A percentile compares a stretch with the other conserved stretches of the same genome.
Conservation (phyloP, 2,113 vertebrate species). For the Prunella fulvescens region DNA sequence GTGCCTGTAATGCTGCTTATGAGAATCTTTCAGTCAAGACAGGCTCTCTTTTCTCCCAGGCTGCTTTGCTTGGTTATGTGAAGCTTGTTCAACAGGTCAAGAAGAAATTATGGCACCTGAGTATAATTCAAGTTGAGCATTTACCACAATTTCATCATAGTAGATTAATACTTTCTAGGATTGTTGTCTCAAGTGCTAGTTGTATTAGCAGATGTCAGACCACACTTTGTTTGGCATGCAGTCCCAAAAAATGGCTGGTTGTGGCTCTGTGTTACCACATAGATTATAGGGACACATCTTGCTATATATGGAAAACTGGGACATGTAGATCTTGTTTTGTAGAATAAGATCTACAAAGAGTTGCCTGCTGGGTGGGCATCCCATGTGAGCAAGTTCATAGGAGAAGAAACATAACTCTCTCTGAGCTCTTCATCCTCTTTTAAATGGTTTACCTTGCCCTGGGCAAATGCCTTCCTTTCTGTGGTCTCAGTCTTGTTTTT, state of each 20-base stretch:
- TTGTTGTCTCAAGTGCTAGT: neutral
- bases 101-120: neutral
- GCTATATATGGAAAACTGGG: neutral
- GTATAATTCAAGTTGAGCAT: neutral
- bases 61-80: rapidly evolving
- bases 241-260: neutral
- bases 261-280: neutral
- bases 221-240: neutral
- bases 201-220: neutral
- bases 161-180: neutral
- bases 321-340: neutral
- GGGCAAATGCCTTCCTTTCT: neutral
- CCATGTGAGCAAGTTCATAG: neutral
- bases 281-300: neutral
- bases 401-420: neutral
- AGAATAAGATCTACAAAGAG: neutral
- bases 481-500: neutral
- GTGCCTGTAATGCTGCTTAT: neutral
- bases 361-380: rapidly evolving
- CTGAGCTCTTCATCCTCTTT: neutral
- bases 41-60: neutral
- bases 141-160: neutral
- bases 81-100: neutral
- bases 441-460: neutral
- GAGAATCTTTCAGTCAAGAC: neutral